Conservation (phyloP, 2,888 invertebrate genomes). For the Tigriopus californicus region DNA sequence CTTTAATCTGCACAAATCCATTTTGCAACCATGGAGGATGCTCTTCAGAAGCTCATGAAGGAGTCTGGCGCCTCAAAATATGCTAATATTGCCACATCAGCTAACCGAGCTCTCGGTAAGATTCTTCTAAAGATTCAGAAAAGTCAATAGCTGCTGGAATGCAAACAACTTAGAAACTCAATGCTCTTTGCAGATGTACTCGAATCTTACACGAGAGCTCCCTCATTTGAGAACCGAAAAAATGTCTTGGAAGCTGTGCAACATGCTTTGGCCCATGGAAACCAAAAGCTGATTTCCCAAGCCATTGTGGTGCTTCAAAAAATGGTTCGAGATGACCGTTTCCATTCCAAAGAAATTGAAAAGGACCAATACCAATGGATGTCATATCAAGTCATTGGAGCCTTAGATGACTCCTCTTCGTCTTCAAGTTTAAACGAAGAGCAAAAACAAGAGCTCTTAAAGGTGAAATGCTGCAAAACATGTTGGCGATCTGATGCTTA, state of each 20-base stretch:
- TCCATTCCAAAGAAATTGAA: background rate
- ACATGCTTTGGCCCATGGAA: background rate
- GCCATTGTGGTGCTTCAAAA: background rate
- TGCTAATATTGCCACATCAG: background rate
- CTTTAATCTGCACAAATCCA: too few relatives aligned
- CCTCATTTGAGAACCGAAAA: background rate
- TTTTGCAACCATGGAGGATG: background rate
- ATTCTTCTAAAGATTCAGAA: background rate
- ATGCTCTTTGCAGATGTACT: background rate
- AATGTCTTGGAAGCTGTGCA: background rate
- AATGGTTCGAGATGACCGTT: background rate
- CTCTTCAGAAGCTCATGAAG: background rate
- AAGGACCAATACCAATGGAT: constrained; percentile 2
- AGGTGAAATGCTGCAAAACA: too few relatives aligned
- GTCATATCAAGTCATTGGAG: background rate
- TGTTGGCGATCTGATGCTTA: too few relatives aligned
- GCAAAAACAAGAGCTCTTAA: too few relatives aligned
- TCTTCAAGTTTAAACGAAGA: too few relatives aligned
- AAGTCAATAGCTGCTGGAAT: background rate
- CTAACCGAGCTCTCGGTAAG: background rate
- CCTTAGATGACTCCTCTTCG: background rate
- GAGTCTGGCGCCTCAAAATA: background rate
- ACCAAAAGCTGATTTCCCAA: background rate
- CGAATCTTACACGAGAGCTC: background rate
- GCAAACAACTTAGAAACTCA: background rate